Conservation (phyloP, 2,113 vertebrate genomes). For the Salvelinus sp. region DNA sequence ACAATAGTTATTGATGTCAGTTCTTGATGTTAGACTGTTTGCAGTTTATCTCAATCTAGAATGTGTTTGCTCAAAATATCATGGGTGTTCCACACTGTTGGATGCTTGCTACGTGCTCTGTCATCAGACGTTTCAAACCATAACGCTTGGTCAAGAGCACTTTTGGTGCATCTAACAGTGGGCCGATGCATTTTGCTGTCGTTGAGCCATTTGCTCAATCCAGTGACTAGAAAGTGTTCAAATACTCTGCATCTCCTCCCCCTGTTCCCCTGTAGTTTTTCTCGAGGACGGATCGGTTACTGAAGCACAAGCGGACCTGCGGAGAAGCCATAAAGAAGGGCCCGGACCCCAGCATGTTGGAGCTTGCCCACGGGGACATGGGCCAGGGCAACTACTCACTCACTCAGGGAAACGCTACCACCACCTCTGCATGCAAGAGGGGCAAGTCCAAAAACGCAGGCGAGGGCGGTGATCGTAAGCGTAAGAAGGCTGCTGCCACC, state of each 20-base stretch:
- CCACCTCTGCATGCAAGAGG: constrained; percentile 89
- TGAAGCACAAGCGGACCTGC: constrained; percentile 99
- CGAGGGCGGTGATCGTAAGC: constrained; percentile 87
- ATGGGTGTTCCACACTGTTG: no score
- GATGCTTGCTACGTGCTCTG: no score
- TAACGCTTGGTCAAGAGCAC: no score
- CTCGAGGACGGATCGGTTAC: constrained; percentile 96
- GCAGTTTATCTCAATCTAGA: no score
- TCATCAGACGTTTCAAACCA: no score
- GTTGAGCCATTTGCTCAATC: background rate
- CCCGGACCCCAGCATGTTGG: constrained; percentile 87
- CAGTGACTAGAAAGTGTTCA: background rate
- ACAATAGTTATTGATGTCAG: no score
- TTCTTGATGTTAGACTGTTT: no score
- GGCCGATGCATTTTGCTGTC: background rate
- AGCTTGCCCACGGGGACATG: constrained; percentile 81
- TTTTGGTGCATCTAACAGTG: background rate
- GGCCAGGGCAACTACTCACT: constrained; percentile 85
- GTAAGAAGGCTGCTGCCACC: constrained; percentile 76
- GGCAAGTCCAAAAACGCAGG: constrained; percentile 85
- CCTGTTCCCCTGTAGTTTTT: constrained; percentile 80
- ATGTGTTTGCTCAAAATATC: no score
- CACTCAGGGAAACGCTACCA: constrained; percentile 93
- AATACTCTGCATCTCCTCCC: background rate
- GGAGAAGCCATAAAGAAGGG: constrained; percentile 97